Conservation (phyloP, 2,888 invertebrate species). For the Colostygia pectinataria region DNA sequence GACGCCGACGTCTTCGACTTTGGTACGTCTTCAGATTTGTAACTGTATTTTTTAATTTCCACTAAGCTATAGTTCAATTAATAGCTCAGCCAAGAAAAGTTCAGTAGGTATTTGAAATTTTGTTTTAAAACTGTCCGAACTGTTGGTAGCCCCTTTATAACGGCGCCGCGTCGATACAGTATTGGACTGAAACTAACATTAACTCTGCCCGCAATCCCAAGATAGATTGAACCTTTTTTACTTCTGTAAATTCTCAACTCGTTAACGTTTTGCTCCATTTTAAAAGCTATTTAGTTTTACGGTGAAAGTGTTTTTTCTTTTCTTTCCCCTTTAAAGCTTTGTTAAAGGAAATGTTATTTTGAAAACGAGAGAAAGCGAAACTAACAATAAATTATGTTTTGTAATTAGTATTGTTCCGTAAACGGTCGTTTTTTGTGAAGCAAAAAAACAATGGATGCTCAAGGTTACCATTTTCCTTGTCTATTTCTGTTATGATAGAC, state of each 20-base stretch:
- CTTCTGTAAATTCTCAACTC: slow-evolving; percentile 38
- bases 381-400: slow-evolving; percentile 11
- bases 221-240: slow-evolving; percentile 42
- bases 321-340: slow-evolving; percentile 20
- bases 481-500: background rate
- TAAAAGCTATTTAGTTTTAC: slow-evolving; percentile 32
- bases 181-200: slow-evolving; percentile 53
- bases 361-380: slow-evolving; percentile 7
- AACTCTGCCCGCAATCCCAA: slow-evolving; percentile 54
- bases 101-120: no score
- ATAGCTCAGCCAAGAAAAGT: no score
- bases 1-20: no score
- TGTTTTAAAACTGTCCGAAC: no score
- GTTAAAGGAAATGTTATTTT: slow-evolving; percentile 19
- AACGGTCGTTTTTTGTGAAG: slow-evolving; percentile 7
- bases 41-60: no score
- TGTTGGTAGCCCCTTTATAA: no score
- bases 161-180: slow-evolving; percentile 39
- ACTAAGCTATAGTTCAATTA: no score
- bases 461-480: slow-evolving; percentile 4
- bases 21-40: no score
- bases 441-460: background rate
- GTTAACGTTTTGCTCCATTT: slow-evolving; percentile 35
- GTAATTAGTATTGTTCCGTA: slow-evolving; percentile 6
- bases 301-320: slow-evolving; percentile 18